These are phyloP conservation scores for Mechanitis mazaeus DNA, from an alignment of 2,888 invertebrate species.

Conservation along the genomic window DNA sequence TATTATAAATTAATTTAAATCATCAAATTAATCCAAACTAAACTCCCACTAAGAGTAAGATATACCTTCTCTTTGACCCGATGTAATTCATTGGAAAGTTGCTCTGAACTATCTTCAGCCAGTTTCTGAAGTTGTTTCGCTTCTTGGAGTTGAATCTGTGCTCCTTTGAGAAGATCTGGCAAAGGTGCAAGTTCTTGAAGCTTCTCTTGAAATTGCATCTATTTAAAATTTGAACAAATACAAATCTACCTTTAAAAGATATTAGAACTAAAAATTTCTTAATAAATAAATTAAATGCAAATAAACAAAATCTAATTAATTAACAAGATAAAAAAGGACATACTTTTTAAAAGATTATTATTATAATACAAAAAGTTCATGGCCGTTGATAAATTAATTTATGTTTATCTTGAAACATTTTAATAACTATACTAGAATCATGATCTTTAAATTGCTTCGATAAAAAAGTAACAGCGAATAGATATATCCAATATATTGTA, in stretches of 20 bases:
- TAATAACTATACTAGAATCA: background rate
- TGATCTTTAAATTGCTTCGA: too few species aligned
- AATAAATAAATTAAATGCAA: too few species aligned
- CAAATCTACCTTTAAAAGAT: too few species aligned
- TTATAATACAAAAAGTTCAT: too few species aligned
- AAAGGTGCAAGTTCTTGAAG: constrained; percentile 60
- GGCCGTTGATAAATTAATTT: background rate
- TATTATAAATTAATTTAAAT: too few species aligned
- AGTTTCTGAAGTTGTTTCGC: constrained; percentile 59
- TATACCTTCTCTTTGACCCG: constrained; percentile 62
- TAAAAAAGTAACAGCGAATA: too few species aligned
- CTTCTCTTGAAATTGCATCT: constrained; percentile 70
- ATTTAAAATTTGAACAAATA: constrained; percentile 1
- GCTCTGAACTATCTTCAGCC: constrained; percentile 57
- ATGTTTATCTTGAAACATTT: background rate
- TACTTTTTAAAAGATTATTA: too few species aligned
- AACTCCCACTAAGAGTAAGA: background rate
- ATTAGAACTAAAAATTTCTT: too few species aligned
- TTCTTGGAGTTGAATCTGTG: constrained; percentile 63
- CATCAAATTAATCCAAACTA: too few species aligned
- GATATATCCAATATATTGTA: too few species aligned
- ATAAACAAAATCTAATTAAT: too few species aligned
- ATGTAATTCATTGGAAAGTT: constrained; percentile 53
- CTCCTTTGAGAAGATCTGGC: constrained; percentile 61
- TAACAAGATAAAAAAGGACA: too few species aligned